Evolutionary conservation across 2,113 vertebrate species (phyloP).

Genomic region (Myiagra hebetior): DNA sequence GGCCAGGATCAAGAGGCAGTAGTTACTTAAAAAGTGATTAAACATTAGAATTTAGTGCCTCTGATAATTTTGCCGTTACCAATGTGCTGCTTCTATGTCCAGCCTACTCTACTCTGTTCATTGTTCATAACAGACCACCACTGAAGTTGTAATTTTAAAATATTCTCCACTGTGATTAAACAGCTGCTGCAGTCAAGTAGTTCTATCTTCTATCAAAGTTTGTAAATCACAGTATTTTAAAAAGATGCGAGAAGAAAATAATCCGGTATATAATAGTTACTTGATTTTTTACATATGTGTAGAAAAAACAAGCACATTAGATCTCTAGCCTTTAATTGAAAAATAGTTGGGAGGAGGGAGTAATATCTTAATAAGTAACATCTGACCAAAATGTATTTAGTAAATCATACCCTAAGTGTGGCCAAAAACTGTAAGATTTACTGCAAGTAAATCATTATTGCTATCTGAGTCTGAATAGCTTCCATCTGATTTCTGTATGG

Average conservation of each 20-base stretch:
- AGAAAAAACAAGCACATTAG: slow-evolving; percentile 57
- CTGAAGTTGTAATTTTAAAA: slow-evolving; percentile 1
- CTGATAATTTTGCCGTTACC: background rate
- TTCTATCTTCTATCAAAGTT: background rate
- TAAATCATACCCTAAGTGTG: slow-evolving; percentile 54
- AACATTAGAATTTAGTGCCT: background rate
- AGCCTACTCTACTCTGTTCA: background rate
- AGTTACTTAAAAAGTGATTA: background rate
- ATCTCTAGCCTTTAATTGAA: slow-evolving; percentile 72
- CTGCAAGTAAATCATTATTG: slow-evolving; percentile 73
- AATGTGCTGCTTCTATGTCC: background rate
- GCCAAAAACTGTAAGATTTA: slow-evolving; percentile 58
- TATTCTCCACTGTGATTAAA: slow-evolving; percentile 33
- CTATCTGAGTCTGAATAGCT: slow-evolving; percentile 79
- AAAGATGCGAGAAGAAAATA: slow-evolving; percentile 7
- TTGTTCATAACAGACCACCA: slow-evolving; percentile 36
- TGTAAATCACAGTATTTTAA: slow-evolving; percentile 13
- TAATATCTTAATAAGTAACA: slow-evolving; percentile 70
- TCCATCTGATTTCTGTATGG: slow-evolving; percentile 78
- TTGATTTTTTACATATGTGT: slow-evolving; percentile 70
- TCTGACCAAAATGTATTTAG: slow-evolving; percentile 55
- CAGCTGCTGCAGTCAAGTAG: background rate
- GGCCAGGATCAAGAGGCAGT: background rate
- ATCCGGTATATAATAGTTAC: slow-evolving; percentile 20
- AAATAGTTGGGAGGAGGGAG: slow-evolving; percentile 50